Evolutionary conservation across 2,888 invertebrate genomes (phyloP).

Genomic region (Agriopis leucophaearia): DNA sequence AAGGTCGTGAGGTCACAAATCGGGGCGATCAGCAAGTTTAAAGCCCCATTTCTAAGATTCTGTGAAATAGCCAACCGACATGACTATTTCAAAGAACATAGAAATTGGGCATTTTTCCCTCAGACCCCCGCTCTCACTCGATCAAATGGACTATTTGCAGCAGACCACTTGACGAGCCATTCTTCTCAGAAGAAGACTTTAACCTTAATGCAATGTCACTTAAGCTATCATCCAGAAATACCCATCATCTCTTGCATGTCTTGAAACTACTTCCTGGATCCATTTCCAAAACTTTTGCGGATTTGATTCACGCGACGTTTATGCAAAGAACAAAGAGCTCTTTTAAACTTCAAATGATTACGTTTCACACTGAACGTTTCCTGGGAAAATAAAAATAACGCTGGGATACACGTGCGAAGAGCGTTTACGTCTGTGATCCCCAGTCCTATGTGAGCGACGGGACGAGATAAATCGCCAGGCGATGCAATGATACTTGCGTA

Average conservation of each 20-base stretch:
- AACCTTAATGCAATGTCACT: not conserved
- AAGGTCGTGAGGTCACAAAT: too few species aligned
- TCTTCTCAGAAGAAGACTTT: too few species aligned
- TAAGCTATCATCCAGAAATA: not conserved
- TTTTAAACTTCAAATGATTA: constrained; percentile 22
- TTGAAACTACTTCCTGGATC: constrained; percentile 16
- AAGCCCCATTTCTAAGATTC: not conserved
- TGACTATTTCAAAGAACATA: too few species aligned
- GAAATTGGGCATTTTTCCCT: too few species aligned
- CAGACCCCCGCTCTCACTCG: too few species aligned
- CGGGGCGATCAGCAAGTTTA: too few species aligned
- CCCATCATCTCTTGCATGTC: not conserved
- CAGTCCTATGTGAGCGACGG: not conserved
- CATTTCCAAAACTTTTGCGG: constrained; percentile 19
- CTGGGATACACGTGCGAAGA: constrained; percentile 21
- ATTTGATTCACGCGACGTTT: constrained; percentile 31
- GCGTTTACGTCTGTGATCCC: constrained; percentile 8
- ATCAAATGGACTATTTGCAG: too few species aligned
- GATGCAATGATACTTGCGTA: not conserved
- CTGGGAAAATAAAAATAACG: constrained; percentile 30
- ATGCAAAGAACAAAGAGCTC: constrained; percentile 30
- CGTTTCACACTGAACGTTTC: constrained; percentile 24
- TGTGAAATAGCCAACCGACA: too few species aligned
- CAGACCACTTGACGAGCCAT: too few species aligned
- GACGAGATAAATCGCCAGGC: not conserved